phyloP scores from a whole-genome alignment of 2,888 invertebrate species.

The Hetaerina titia region DNA sequence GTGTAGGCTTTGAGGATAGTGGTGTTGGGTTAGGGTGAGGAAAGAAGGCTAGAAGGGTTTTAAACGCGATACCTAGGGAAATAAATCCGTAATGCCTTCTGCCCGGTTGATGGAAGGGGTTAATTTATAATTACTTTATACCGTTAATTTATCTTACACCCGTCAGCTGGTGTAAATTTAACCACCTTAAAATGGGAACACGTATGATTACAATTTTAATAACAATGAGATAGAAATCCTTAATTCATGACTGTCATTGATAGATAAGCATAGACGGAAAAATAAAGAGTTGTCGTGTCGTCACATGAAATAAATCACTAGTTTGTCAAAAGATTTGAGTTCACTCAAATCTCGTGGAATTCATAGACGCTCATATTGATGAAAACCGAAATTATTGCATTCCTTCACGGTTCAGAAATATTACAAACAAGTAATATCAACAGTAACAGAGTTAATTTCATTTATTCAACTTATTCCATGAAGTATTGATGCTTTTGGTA shows the following conservation, averaged over 20 bases:
- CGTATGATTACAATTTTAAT: background rate
- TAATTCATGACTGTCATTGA: background rate
- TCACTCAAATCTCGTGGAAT: no score
- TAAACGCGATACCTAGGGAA: background rate
- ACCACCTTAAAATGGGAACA: background rate
- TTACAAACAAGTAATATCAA: no score
- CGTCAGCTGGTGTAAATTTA: background rate
- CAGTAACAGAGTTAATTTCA: no score
- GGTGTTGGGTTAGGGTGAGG: background rate
- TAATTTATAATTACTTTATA: background rate
- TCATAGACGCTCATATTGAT: no score
- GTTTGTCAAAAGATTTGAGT: no score
- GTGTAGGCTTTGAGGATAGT: background rate
- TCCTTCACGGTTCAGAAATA: no score
- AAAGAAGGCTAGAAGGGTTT: background rate
- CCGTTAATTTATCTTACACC: slow-evolving; percentile 11
- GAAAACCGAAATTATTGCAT: no score
- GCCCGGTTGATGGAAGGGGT: background rate
- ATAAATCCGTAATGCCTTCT: slow-evolving; percentile 8
- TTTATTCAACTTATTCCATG: no score
- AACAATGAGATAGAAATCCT: background rate
- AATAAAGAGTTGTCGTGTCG: no score
- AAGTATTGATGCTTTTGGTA: no score
- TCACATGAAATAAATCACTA: no score
- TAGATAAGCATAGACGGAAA: no score